Base-by-base conservation (phyloP, 2,888 invertebrate genomes). In the Halictus ligatus region DNA sequence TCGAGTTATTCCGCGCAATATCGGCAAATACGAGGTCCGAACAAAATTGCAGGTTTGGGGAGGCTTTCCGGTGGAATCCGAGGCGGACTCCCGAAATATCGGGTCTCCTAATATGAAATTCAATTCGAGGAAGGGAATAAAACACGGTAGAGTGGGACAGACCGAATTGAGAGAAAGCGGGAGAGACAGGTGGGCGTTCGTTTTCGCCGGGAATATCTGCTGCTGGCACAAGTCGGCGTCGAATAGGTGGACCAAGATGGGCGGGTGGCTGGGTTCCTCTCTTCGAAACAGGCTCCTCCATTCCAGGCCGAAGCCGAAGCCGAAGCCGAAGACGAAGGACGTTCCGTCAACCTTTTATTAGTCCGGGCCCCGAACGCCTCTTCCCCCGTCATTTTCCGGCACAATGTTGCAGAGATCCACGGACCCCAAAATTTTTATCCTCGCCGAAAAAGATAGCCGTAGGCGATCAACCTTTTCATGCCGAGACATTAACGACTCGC, bases 101-200 rank as follows among this genome's bases (percentile, higher is more conserved):
- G n/a, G 21, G 21, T 35, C 18, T n/a, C 50, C 71, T 86, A 91
- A 90, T 91, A 87, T 88, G 90, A 91, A 92, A 94, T 93, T 94
- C 93, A 93, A 94, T 94, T 92, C 91, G 89, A 78, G 79, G 79
- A 88, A 77, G 89, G 85, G 85, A 89, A 92, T 86, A 92, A 86
- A 91, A 86, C 75, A 64, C 35, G 74, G 73, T 0, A 35, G 67
- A 35, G 35, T 21, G 21, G 29, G 35, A 67, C 29, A 67, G 21
- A 21, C 18, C 18, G 67, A 35, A 67, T 29, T 6, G 29, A 29
- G 67, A 67, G 67, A 75, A 80, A 69, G 73, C 76, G 76, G 29
- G 64, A 64, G 15, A 64, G 54, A 75, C 48, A 84, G 84, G 87
- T 86, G 83, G 79, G 81, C 85, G 82, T 85, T 87, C 80, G 81